Conservation (phyloP, 1,140 invertebrate genomes). For the Oncopeltus fasciatus region DNA sequence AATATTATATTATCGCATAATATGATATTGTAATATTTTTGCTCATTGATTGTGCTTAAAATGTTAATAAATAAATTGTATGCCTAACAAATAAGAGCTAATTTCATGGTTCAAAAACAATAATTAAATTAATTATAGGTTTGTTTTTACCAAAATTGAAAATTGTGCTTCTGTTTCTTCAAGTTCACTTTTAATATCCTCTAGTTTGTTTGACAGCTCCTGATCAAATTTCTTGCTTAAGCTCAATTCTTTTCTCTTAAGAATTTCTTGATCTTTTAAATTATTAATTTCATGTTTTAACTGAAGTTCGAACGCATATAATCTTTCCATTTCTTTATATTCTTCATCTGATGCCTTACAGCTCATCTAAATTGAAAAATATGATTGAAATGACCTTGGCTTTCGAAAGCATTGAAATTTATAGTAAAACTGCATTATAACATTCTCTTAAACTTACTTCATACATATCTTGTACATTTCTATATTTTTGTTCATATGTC, state of each 20-base stretch:
- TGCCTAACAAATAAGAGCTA: too few species aligned
- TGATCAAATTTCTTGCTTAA: neutral
- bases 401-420: neutral
- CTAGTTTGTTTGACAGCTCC: too few species aligned
- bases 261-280: neutral
- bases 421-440: neutral
- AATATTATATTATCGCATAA: too few species aligned
- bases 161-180: too few species aligned
- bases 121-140: too few species aligned
- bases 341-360: neutral
- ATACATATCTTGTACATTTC: constrained; percentile 31
- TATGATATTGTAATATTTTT: too few species aligned
- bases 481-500: constrained; percentile 28
- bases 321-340: neutral
- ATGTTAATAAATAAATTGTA: too few species aligned
- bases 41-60: too few species aligned
- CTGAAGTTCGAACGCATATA: neutral
- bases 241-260: neutral
- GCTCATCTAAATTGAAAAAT: neutral
- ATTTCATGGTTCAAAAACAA: too few species aligned
- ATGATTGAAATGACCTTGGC: neutral
- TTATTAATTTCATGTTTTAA: neutral
- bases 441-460: too few species aligned
- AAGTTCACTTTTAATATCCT: too few species aligned
- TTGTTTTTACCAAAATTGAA: too few species aligned